Percentiles rank a stretch among this genome's conserved stretches.
Conservation (phyloP, 2,888 invertebrate species). For the Tipula confusa region DNA sequence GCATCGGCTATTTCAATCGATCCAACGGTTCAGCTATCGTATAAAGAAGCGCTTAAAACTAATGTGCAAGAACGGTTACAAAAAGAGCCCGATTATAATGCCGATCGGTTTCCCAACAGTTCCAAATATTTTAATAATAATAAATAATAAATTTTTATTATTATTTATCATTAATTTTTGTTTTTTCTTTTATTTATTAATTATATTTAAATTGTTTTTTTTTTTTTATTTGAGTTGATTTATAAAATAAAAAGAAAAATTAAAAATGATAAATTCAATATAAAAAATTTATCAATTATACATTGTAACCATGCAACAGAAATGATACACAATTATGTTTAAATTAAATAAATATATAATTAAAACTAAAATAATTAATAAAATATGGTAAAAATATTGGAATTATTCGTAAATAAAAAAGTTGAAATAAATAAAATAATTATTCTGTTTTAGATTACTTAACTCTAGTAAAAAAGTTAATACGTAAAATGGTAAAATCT, state of each 20-base stretch:
- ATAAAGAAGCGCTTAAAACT: conserved; percentile 45
- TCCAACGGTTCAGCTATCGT: conserved; percentile 45
- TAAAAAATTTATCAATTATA: neutral
- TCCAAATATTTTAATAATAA: conserved; percentile 44
- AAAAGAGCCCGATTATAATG: conserved; percentile 45
- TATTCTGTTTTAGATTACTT: neutral
- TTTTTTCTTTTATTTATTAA: neutral
- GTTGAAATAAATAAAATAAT: neutral
- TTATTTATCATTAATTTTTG: neutral
- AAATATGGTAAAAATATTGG: neutral
- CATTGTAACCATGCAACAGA: neutral
- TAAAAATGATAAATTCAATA: neutral
- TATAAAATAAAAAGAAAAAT: neutral
- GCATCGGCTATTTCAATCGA: conserved; percentile 44
- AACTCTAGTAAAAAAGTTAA: neutral
- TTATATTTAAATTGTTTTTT: neutral
- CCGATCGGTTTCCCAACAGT: conserved; percentile 49
- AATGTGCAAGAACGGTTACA: conserved; percentile 46
- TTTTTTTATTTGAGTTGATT: neutral
- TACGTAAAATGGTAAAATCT: neutral
- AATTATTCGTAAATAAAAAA: neutral
- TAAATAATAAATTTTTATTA: conserved; percentile 30
- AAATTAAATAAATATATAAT: neutral
- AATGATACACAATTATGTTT: neutral
- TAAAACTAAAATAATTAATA: neutral